Evolutionary conservation across 2,113 vertebrate genomes (phyloP).

Genomic region (Ivindomyrus marchei): DNA sequence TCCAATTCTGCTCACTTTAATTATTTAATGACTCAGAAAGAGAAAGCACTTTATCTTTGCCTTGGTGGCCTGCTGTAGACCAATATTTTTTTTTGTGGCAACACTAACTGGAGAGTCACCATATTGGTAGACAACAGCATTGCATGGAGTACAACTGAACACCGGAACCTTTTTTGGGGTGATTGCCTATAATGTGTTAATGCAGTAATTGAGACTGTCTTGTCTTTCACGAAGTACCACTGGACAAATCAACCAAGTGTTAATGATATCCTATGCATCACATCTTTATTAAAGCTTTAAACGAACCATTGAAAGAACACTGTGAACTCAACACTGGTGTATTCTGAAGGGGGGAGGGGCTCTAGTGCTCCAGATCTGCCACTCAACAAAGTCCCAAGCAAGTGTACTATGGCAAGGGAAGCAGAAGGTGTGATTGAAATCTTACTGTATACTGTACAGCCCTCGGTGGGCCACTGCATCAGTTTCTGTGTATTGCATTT

Average conservation of each 20-base stretch:
- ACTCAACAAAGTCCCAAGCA: not conserved
- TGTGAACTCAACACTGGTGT: constrained; percentile 54
- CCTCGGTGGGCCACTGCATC: not conserved
- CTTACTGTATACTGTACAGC: constrained; percentile 15
- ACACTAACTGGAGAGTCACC: constrained; percentile 55
- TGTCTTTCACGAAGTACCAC: constrained; percentile 44
- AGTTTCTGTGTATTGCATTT: not conserved
- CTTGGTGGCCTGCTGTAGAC: constrained; percentile 71
- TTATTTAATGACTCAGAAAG: constrained; percentile 65
- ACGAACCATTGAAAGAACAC: constrained; percentile 54
- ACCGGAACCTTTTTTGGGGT: constrained; percentile 41
- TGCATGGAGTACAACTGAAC: constrained; percentile 27
- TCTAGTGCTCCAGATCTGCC: not conserved
- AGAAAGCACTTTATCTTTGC: constrained; percentile 74
- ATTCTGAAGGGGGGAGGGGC: constrained; percentile 30
- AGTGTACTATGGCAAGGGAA: not conserved
- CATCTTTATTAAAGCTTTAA: constrained; percentile 60
- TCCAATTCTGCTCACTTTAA: constrained; percentile 49
- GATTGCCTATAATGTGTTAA: constrained; percentile 61
- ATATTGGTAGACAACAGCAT: constrained; percentile 48
- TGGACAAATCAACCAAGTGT: constrained; percentile 48
- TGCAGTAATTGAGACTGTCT: constrained; percentile 39
- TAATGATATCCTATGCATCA: constrained; percentile 49
- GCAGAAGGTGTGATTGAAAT: constrained; percentile 14
- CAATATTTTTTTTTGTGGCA: constrained; percentile 34